Base-by-base conservation (phyloP, 2,888 invertebrate genomes). In the Nysson spinosus region DNA sequence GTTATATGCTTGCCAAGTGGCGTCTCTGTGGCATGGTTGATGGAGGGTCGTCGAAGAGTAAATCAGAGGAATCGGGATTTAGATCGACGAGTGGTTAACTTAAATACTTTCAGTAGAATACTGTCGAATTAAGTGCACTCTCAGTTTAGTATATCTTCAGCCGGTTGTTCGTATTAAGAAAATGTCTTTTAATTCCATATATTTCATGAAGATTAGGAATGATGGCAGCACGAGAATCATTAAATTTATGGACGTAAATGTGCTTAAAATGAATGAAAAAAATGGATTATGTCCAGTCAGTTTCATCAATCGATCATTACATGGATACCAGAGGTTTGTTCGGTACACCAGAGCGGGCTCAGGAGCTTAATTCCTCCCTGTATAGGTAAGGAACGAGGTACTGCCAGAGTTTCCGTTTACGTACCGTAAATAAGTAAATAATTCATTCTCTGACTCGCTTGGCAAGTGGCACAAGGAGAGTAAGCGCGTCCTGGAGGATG, bases 391-490 rank as follows among this genome's bases (percentile, higher is more conserved):
- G 42, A 63, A 55, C 57, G 57, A 62, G 68, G 56, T 63, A 69
- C 71, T 72, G 68, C n/a, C 69, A 69, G 72, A 79, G 79, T 78
- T 74, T 71, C 72, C 81, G 82, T 82, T 84, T 84, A 83, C 81
- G 83, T 78, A 78, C 78, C 81, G 84, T 84, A 83, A 85, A 85
- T 85, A 84, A 85, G 85, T 85, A 83, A 85, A 85, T 85, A 83
- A 85, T 83, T 85, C 81, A 83, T 83, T 81, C 79, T 78, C 79
- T 73, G 77, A 77, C 75, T 81, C 78, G 81, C 77, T 78, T 78
- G 82, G 81, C 80, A 79, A 81, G 74, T 81, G 79, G 73, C 74
- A 70, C 76, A 75, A 67, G 67, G 49, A 60, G n/a, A n/a, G 26
- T 14, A 64, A 73, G 66, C 71, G 58, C 60, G 64, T 64, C 68